phyloP scores from a whole-genome alignment of 2,888 invertebrate genomes.

The Rapana venosa region DNA sequence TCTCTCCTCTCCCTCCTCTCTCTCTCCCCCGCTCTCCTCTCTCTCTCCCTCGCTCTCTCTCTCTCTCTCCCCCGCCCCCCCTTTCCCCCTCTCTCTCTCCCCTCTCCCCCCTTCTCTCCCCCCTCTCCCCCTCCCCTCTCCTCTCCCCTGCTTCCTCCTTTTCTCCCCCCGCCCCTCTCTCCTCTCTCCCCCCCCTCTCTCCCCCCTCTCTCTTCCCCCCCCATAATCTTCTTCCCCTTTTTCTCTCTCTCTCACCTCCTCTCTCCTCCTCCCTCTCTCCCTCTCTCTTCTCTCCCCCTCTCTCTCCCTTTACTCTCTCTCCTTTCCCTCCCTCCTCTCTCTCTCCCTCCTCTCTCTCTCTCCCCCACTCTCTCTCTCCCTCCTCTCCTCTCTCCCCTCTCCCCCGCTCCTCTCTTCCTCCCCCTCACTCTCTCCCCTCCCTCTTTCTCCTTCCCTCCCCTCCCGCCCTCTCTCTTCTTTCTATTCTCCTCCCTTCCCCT shows the following conservation, averaged over 20 bases:
- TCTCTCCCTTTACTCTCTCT: neutral
- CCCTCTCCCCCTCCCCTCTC: too few relatives aligned
- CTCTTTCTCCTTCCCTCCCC: neutral
- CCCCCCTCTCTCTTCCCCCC: slow-evolving; percentile 68
- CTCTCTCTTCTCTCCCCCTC: neutral
- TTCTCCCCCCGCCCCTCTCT: too few relatives aligned
- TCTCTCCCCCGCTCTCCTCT: too few relatives aligned
- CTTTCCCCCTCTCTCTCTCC: too few relatives aligned
- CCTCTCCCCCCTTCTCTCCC: too few relatives aligned
- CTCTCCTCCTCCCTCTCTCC: slow-evolving; percentile 1
- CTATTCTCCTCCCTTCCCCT: too few relatives aligned
- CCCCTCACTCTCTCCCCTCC: neutral
- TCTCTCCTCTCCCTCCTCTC: too few relatives aligned
- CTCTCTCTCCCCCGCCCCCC: too few relatives aligned
- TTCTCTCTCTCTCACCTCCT: neutral
- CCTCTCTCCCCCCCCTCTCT: slow-evolving; percentile 63
- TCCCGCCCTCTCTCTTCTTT: neutral
- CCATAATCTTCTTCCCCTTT: slow-evolving; percentile 29
- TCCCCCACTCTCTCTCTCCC: too few relatives aligned
- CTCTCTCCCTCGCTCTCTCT: too few relatives aligned
- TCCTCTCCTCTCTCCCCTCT: neutral
- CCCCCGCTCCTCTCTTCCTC: neutral
- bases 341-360: neutral
- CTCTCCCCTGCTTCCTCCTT: too few relatives aligned
- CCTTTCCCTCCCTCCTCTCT: neutral